Evolutionary conservation across 1,140 invertebrate species (phyloP).

Genomic region (Drosophila chauvacae): DNA sequence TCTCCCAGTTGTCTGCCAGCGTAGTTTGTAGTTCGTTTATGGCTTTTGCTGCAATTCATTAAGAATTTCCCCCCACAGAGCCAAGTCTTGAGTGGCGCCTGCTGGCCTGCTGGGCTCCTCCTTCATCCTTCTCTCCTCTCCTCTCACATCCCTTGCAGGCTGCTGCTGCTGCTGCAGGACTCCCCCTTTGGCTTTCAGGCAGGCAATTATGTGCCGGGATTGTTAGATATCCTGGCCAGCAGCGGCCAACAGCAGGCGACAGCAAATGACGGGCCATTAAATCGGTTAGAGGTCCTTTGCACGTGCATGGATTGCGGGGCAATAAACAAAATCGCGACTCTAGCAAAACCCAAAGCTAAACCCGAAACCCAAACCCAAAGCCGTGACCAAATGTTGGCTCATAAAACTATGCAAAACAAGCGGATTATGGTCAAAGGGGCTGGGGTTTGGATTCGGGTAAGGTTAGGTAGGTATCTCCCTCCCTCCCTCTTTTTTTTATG

Average conservation of each 20-base stretch:
- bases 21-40: slow-evolving; percentile 1
- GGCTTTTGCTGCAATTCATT: slow-evolving; percentile 69
- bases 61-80: slow-evolving; percentile 37
- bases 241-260: slow-evolving; percentile 24
- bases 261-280: slow-evolving; percentile 44
- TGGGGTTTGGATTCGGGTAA: background rate
- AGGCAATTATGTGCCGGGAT: slow-evolving; percentile 32
- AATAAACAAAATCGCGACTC: slow-evolving; percentile 28
- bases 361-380: slow-evolving; percentile 2
- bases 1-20: background rate
- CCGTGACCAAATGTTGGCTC: slow-evolving; percentile 38
- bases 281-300: slow-evolving; percentile 23
- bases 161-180: slow-evolving; percentile 1
- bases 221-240: slow-evolving; percentile 20
- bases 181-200: background rate
- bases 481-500: slow-evolving; percentile 13
- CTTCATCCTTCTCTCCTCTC: background rate
- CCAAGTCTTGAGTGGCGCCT: slow-evolving; percentile 40
- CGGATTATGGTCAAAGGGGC: slow-evolving; percentile 42
- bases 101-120: background rate
- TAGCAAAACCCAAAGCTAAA: slow-evolving; percentile 25
- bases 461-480: background rate
- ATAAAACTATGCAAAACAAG: slow-evolving; percentile 53
- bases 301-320: slow-evolving; percentile 34
- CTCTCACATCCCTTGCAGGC: background rate